These are phyloP conservation scores for Ceyx melanurus DNA, from an alignment of 2,113 vertebrate genomes.

Conservation along the genomic window DNA sequence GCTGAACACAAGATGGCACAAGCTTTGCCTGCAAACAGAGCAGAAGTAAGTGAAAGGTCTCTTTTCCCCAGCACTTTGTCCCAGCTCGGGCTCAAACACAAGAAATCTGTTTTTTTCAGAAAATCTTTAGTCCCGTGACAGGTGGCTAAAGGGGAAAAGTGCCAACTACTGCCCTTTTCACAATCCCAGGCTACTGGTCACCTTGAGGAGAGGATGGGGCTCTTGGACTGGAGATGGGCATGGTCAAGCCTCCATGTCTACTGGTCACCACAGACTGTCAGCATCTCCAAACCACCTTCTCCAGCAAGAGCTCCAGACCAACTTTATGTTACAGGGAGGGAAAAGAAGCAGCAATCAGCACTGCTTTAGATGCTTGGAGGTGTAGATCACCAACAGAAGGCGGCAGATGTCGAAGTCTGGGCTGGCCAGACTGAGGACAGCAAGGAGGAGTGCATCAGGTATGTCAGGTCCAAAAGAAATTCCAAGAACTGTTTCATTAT, in stretches of 20 bases:
- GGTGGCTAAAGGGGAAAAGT: background rate
- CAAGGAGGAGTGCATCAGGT: background rate
- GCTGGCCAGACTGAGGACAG: background rate
- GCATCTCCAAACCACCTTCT: background rate
- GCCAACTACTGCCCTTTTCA: background rate
- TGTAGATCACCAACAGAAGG: background rate
- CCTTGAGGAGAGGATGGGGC: background rate
- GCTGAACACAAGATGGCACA: background rate
- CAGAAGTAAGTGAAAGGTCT: background rate
- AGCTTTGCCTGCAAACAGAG: background rate
- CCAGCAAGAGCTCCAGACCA: background rate
- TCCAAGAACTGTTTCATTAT: background rate
- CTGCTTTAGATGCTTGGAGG: background rate
- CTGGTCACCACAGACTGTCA: background rate
- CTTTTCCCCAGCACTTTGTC: background rate
- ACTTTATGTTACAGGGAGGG: fast-evolving
- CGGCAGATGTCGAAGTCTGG: background rate
- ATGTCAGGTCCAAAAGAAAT: background rate
- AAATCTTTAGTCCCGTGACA: background rate
- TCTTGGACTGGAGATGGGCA: background rate
- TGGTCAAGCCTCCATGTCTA: background rate
- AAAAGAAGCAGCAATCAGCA: background rate
- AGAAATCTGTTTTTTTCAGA: background rate
- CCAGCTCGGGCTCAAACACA: background rate
- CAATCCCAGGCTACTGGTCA: background rate